Evolutionary conservation across 2,888 invertebrate genomes (phyloP), one percentile per base, ranked within the genome.

Genomic region (Mantis religiosa): DNA sequence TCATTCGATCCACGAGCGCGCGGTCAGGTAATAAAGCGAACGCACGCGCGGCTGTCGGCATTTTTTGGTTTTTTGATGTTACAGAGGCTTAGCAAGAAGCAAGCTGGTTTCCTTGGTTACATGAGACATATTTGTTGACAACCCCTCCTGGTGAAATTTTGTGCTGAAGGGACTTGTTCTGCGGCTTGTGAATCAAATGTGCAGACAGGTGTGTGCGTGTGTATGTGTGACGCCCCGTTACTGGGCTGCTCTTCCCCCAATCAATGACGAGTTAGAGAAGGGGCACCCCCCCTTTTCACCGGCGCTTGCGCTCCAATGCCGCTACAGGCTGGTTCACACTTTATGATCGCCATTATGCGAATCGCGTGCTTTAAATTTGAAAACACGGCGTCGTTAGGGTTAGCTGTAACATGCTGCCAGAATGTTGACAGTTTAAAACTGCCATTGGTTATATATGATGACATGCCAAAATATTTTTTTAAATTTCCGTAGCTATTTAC

Each of bases 251-350:
- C 54, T 71, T 28, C 82, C 85, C 87, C 87, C 87, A 87, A 87
- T 87, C 87, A 87, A 87, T 87, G 87, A 82, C 82, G 87, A 28
- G 87, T 87, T 81, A 82, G 25, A 28, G 82, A 30, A 47, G 47
- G 87, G 87, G 87, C 30, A 47, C 81, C 54, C 54, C 54, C 30
- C 54, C 54, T 25, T 71, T 25, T 20, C 54, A 82, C 30, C 34
- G 87, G 87, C 87, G 81, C 82, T 28, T 87, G 87, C 87, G 87
- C 87, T 14, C 28, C 28, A n/a, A n/a, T 28, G 87, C 87, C 87
- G 34, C 81, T 71, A 71, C 54, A 71, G 54, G 54, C 54, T 71
- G 54, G 54, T 71, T 71, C 54, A 71, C 54, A 71, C 54, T 71
- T 71, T 71, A 71, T 71, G 54, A 71, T 25, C 54, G 54, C 54